Evolutionary conservation across 2,888 invertebrate species (phyloP).

Genomic region (Melipona beecheii): DNA sequence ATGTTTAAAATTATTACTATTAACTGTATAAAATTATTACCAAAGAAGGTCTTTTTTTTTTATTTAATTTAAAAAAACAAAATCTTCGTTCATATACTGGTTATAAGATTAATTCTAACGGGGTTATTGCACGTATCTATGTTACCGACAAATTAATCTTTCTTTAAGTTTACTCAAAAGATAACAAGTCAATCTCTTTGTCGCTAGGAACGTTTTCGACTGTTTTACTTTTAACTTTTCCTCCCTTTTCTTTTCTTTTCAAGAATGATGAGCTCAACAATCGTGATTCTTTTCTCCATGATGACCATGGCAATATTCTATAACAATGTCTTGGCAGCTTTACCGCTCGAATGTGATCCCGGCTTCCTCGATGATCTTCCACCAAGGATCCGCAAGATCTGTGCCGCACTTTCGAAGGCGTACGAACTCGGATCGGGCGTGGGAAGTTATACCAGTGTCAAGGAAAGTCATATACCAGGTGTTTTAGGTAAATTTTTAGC

Average conservation of each 20-base stretch:
- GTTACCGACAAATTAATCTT: no score
- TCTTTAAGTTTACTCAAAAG: no score
- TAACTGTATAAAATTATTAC: no score
- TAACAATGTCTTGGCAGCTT: slow-evolving; percentile 82
- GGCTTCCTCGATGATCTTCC: slow-evolving; percentile 87
- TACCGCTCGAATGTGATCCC: slow-evolving; percentile 86
- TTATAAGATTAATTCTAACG: no score
- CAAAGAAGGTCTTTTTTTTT: no score
- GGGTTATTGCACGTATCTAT: no score
- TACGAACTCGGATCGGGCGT: slow-evolving; percentile 87
- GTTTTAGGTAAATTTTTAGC: neutral
- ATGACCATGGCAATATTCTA: slow-evolving; percentile 74
- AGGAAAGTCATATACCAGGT: slow-evolving; percentile 80
- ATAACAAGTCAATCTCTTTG: no score
- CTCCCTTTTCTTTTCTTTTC: neutral
- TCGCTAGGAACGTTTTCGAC: no score
- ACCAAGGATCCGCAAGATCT: slow-evolving; percentile 87
- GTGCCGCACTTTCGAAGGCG: slow-evolving; percentile 88
- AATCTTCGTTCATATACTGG: no score
- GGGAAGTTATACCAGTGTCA: slow-evolving; percentile 86
- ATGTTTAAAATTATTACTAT: no score
- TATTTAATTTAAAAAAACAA: no score
- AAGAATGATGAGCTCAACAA: slow-evolving; percentile 45
- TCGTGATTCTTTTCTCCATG: slow-evolving; percentile 61
- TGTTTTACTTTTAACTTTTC: no score